Evolutionary conservation across 2,888 invertebrate genomes (phyloP), one percentile per base, ranked within the genome.

Genomic region (Oscheius sp.): DNA sequence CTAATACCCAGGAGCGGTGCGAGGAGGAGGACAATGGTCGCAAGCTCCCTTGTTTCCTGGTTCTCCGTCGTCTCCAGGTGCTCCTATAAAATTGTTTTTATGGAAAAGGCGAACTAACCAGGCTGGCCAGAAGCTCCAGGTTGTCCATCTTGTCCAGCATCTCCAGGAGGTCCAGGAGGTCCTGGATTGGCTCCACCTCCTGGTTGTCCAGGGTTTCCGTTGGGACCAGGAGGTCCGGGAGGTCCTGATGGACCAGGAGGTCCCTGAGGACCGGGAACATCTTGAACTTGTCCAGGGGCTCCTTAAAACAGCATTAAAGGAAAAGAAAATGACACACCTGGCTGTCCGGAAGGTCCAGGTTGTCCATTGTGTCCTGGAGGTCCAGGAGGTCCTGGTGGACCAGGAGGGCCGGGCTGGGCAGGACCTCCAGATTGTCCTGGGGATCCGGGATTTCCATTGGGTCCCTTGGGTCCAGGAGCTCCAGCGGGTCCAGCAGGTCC

Each of bases 401-500:
- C 78, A 22, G 66, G 41, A 70, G 76, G 73, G 67, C 78, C 77
- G 63, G 70, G 65, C 30, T 71, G 50, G 68, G 73, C 77, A 65
- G 71, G 68, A 67, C 72, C 73, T 75, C 75, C 71, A 44, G 24
- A 57, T 2, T 63, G 63, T 59, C 76, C 76, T 45, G 71, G 71
- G 8, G 44, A 32, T 70, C 75, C 75, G 20, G 68, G 73, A 63
- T 71, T 67, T 67, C 62, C 62, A 30, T 45, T 47, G 45, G 66
- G 70, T 69, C 74, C 74, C 68, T 72, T 72, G 54, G 74, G 74
- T 67, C 74, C 74, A 51, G 74, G 70, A 49, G 65, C 65, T 64
- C 75, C 75, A 50, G 73, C 68, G 20, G 77, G 54, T 72, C 79
- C 79, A 63, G 80, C 73, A 67, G 77, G 80, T 74, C 77, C 80